Evolutionary conservation across 2,113 vertebrate genomes (phyloP).

Genomic region (Psittacula cyanocephala): DNA sequence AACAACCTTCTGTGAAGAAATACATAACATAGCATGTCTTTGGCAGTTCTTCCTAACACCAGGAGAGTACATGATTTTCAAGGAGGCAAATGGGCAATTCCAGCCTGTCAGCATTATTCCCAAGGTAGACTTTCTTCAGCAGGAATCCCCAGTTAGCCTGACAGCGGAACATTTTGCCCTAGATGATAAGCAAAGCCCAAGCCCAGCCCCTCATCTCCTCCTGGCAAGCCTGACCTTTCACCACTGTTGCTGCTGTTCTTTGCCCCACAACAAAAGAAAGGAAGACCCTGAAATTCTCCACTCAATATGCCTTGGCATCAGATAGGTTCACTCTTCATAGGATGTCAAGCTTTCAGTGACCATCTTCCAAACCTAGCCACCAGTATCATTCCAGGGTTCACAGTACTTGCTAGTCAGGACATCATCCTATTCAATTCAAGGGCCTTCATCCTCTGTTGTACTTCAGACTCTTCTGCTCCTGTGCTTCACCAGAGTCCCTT

Average conservation of each 20-base stretch:
- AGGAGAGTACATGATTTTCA: background rate
- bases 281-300: background rate
- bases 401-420: background rate
- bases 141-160: background rate
- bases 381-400: background rate
- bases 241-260: background rate
- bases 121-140: background rate
- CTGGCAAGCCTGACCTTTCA: background rate
- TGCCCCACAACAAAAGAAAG: background rate
- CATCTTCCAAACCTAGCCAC: background rate
- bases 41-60: background rate
- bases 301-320: background rate
- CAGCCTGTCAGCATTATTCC: fast-evolving
- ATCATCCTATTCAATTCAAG: background rate
- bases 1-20: background rate
- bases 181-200: too few relatives aligned
- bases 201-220: too few relatives aligned
- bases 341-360: background rate
- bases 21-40: background rate
- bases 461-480: background rate
- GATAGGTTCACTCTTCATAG: background rate
- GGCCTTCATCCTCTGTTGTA: background rate
- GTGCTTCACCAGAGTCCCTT: background rate
- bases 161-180: background rate
- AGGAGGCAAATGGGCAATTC: background rate